A percentile compares a stretch with the other conserved stretches of the same genome.
phyloP scores from a whole-genome alignment of 1,140 invertebrate genomes.

The Cydia fagiglandana region DNA sequence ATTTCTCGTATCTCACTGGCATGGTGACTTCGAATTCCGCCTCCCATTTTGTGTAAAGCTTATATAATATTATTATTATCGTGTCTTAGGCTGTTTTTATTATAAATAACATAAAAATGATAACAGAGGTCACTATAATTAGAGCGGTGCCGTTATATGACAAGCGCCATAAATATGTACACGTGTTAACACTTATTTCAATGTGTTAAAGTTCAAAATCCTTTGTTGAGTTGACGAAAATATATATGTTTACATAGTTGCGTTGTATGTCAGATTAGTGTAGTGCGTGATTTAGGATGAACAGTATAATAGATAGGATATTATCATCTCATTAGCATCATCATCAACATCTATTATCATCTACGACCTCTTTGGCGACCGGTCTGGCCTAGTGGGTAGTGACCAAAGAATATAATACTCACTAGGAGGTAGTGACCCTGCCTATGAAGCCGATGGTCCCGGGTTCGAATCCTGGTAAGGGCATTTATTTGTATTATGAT shows the following conservation, averaged over 20 bases:
- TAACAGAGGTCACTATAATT: conserved; percentile 4
- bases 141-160: neutral
- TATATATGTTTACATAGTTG: neutral
- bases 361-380: too few relatives aligned
- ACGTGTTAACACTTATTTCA: neutral
- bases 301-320: neutral
- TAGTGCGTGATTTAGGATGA: neutral
- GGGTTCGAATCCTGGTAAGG: too few relatives aligned
- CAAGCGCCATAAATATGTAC: neutral
- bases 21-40: neutral
- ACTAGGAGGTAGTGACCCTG: too few relatives aligned
- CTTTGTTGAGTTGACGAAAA: neutral
- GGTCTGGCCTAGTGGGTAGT: too few relatives aligned
- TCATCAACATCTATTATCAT: too few relatives aligned
- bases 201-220: neutral
- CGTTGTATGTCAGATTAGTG: too few relatives aligned
- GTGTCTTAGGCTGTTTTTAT: neutral
- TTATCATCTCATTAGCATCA: too few relatives aligned
- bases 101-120: neutral
- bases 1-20: neutral
- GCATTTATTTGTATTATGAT: too few relatives aligned
- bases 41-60: neutral
- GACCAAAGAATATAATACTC: too few relatives aligned
- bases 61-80: neutral
- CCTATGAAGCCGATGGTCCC: too few relatives aligned